Evolutionary conservation across 2,113 vertebrate genomes (phyloP), one percentile per base, ranked within the genome.

Genomic region (Eudyptes chrysolophus): DNA sequence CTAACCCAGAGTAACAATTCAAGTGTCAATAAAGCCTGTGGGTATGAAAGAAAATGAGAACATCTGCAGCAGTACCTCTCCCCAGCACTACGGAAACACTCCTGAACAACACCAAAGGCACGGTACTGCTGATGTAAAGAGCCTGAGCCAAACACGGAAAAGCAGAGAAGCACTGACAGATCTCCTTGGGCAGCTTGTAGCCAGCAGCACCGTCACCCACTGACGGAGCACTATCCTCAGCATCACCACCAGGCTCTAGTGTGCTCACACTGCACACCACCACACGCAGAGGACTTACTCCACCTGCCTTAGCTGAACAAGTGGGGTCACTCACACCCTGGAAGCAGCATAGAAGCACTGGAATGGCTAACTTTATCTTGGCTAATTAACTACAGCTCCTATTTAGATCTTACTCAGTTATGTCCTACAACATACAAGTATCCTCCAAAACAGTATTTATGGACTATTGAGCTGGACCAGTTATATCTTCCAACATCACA

Each of bases 1-100:
- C 89, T 89, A 91, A 94, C 90, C 84, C 83, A n/a, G 48, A 49
- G 17, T 42, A 87, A 89, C 95, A 85, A 78, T 4, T 65, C 17
- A 74, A 62, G 64, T 38, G 65, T 40, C 64, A 83, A 77, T 42
- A 87, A 89, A 90, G 76, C 54, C 55, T 55, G 46, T 52, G 25
- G n/a, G 21, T 85, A 89, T 57, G 88, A 94, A 95, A 85, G 66
- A 24, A 90, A 94, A 96, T 77, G 70, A 87, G 92, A 87, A 87
- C 86, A 66, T 64, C 72, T 13, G 54, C 74, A 81, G 36, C 74
- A 52, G 40, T 57, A 42, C 77, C 64, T 77, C 65, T 87, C 61
- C 19, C 44, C 32, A 36, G 61, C 34, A 44, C 65, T 5, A 6
- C 48, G 34, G 34, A 57, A 48, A 19, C 86, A 30, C 91, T 89